A percentile compares a stretch with the other conserved stretches of the same genome.
These are phyloP conservation scores for Neelides sp. DNA, from an alignment of 1,140 invertebrate genomes.

Conservation along the genomic window DNA sequence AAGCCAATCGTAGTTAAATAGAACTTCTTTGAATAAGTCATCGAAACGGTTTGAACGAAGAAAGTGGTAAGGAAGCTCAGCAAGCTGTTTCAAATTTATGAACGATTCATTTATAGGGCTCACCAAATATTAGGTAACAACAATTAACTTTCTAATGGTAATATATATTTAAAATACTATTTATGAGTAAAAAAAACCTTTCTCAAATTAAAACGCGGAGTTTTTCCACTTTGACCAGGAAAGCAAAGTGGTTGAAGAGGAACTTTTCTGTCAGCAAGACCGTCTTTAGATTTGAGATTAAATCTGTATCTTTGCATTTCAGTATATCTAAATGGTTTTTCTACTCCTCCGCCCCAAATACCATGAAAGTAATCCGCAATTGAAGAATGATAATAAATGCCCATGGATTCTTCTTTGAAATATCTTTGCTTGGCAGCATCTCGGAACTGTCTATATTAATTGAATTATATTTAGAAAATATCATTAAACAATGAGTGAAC, in stretches of 20 bases:
- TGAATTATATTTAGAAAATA: conserved; percentile 26
- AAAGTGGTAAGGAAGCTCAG: conserved; percentile 88
- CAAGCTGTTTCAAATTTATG: conserved; percentile 48
- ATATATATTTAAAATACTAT: neutral
- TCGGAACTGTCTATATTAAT: conserved; percentile 66
- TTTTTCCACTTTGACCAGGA: conserved; percentile 70
- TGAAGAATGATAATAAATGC: conserved; percentile 89
- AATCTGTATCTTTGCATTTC: conserved; percentile 83
- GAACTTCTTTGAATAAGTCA: conserved; percentile 81
- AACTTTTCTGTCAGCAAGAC: conserved; percentile 87
- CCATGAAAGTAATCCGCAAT: conserved; percentile 96
- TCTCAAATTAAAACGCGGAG: conserved; percentile 70
- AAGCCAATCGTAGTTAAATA: conserved; percentile 96
- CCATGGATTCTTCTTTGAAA: conserved; percentile 94
- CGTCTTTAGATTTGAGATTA: conserved; percentile 61
- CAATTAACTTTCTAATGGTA: neutral
- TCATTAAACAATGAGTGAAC: neutral
- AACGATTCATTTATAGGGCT: neutral
- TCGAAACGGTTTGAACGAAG: conserved; percentile 77
- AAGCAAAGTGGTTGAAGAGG: conserved; percentile 90
- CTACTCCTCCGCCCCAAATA: conserved; percentile 65
- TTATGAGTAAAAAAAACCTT: too few relatives aligned
- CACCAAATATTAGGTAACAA: neutral
- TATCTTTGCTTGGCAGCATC: conserved; percentile 87
- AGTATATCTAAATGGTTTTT: conserved; percentile 80